Conservation (phyloP, 2,888 invertebrate species). For the Epistrophella euchroma region DNA sequence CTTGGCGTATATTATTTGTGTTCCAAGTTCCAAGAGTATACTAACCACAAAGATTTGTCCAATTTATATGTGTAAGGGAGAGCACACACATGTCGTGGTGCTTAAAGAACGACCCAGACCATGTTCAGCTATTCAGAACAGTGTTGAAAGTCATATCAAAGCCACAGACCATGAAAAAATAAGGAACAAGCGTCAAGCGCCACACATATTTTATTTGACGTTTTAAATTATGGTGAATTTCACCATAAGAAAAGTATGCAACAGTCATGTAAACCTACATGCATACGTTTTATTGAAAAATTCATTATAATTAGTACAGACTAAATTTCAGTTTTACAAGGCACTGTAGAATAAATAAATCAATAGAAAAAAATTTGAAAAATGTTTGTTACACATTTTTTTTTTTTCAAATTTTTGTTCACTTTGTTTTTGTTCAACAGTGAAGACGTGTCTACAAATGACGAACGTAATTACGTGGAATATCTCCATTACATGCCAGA, state of each 20-base stretch:
- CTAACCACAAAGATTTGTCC: constrained; percentile 47
- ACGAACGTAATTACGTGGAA: too few species aligned
- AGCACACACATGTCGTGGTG: background rate
- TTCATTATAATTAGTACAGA: too few species aligned
- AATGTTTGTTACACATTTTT: too few species aligned
- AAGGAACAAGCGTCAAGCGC: constrained; percentile 21
- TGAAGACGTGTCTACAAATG: too few species aligned
- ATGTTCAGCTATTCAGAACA: background rate
- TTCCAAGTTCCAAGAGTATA: background rate
- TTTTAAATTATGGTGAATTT: constrained; percentile 9
- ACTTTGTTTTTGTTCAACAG: too few species aligned
- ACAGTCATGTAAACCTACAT: too few species aligned
- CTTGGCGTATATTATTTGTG: background rate
- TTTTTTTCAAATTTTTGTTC: too few species aligned
- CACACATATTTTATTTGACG: constrained; percentile 37
- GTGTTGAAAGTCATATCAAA: background rate
- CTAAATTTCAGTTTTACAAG: too few species aligned
- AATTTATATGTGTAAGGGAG: constrained; percentile 15
- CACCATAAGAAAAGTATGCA: background rate
- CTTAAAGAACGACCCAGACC: constrained; percentile 7
- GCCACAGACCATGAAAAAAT: constrained; percentile 25
- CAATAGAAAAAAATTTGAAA: too few species aligned
- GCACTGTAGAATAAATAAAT: too few species aligned
- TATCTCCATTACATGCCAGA: too few species aligned
- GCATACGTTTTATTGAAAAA: too few species aligned